These are phyloP conservation scores for Masnerella sp. DNA, from an alignment of 2,888 invertebrate genomes.

Conservation along the genomic window DNA sequence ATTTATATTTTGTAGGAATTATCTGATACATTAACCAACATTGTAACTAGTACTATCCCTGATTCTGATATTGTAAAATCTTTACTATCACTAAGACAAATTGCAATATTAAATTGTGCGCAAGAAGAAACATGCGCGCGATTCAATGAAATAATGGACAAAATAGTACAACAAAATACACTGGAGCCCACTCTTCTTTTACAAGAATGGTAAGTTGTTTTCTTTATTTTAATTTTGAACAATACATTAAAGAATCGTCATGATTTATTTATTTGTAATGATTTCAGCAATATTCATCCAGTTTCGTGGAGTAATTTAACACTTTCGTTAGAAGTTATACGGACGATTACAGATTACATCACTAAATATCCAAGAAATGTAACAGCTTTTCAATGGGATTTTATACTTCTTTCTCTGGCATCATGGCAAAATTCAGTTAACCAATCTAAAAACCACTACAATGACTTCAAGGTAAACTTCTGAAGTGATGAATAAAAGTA, in stretches of 20 bases:
- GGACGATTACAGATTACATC: slow-evolving; percentile 67
- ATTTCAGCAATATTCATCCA: slow-evolving; percentile 65
- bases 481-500: no score
- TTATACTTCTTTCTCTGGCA: slow-evolving; percentile 84
- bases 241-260: no score
- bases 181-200: slow-evolving; percentile 63
- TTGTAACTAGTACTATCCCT: slow-evolving; percentile 52
- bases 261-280: background rate
- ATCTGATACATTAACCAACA: slow-evolving; percentile 55
- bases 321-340: slow-evolving; percentile 70
- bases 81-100: slow-evolving; percentile 64
- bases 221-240: background rate
- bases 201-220: slow-evolving; percentile 61
- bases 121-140: slow-evolving; percentile 39
- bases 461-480: slow-evolving; percentile 81
- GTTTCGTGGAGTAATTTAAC: slow-evolving; percentile 66
- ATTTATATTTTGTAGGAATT: slow-evolving; percentile 61
- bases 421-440: slow-evolving; percentile 82
- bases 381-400: slow-evolving; percentile 84
- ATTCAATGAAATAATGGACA: slow-evolving; percentile 63
- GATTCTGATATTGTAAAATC: slow-evolving; percentile 62
- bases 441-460: slow-evolving; percentile 75
- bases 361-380: slow-evolving; percentile 67
- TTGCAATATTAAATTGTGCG: no score
- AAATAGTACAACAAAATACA: slow-evolving; percentile 64